Conservation (phyloP, 2,888 invertebrate genomes). For the Ceramica pisi region DNA sequence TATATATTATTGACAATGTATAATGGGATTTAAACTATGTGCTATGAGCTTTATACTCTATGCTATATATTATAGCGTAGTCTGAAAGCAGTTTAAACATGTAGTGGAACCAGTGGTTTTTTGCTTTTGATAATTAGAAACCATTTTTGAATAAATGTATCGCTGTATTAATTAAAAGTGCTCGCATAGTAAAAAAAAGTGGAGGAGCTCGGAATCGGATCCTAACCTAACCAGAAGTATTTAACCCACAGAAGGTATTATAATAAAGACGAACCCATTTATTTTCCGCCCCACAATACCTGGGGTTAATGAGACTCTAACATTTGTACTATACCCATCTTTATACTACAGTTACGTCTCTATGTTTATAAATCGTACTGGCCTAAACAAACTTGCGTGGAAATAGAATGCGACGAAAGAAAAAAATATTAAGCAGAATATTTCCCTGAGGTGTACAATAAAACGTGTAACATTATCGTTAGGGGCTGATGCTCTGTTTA, state of each 20-base stretch:
- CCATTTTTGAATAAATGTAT: neutral
- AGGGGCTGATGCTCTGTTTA: conserved; percentile 37
- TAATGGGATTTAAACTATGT: too few relatives aligned
- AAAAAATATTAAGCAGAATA: conserved; percentile 66
- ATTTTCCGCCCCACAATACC: neutral
- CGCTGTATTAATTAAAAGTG: neutral
- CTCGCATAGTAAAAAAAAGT: too few relatives aligned
- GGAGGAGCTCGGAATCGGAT: too few relatives aligned
- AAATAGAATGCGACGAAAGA: conserved; percentile 59
- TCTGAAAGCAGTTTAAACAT: too few relatives aligned
- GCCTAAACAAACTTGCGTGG: conserved; percentile 37
- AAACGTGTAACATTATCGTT: conserved; percentile 62
- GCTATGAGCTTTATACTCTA: neutral
- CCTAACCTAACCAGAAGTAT: neutral
- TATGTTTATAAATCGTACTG: neutral
- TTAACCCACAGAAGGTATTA: neutral
- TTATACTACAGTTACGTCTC: neutral
- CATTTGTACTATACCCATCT: neutral
- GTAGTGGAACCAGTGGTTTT: too few relatives aligned
- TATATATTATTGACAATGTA: too few relatives aligned
- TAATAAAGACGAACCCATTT: neutral
- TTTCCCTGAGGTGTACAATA: conserved; percentile 67
- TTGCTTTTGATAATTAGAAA: neutral
- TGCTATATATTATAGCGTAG: too few relatives aligned
- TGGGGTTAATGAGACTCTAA: conserved; percentile 1